Conservation (phyloP, 2,113 vertebrate species). For the Rhinoderma darwinii region DNA sequence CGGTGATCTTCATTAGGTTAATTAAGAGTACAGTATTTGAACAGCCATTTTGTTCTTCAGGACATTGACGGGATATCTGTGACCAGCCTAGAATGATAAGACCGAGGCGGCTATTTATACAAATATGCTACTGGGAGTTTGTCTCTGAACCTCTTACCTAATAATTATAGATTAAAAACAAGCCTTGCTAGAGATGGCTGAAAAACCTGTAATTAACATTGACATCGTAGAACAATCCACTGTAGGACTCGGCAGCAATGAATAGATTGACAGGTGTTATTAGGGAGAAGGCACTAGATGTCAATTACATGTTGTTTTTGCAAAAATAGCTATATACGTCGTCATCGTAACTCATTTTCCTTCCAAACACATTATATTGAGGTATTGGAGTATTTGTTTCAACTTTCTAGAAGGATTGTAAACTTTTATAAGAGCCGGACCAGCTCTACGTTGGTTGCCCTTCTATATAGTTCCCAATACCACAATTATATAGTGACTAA, state of each 20-base stretch:
- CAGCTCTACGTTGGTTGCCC: background rate
- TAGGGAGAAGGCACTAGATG: background rate
- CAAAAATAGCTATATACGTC: background rate
- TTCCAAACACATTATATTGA: background rate
- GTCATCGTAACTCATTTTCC: background rate
- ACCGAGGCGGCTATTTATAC: background rate
- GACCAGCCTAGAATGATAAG: slow-evolving; percentile 28
- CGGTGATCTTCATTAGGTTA: slow-evolving; percentile 51
- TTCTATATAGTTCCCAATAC: too few species aligned
- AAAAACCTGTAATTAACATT: slow-evolving; percentile 40
- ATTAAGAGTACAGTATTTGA: slow-evolving; percentile 30
- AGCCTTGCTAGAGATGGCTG: background rate
- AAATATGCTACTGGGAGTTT: background rate
- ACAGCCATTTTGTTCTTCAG: slow-evolving; percentile 19
- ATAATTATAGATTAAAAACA: slow-evolving; percentile 30
- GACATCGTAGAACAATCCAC: slow-evolving; percentile 11
- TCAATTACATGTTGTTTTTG: background rate
- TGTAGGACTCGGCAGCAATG: background rate
- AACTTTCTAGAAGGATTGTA: background rate
- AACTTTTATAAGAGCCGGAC: background rate
- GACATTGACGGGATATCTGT: background rate
- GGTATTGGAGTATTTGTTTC: background rate
- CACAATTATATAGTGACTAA: too few species aligned
- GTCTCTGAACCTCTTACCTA: background rate
- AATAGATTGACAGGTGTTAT: slow-evolving; percentile 7